Evolutionary conservation across 2,113 vertebrate genomes (phyloP), one percentile per base, ranked within the genome.

Genomic region (Melanotaenia duboulayi): DNA sequence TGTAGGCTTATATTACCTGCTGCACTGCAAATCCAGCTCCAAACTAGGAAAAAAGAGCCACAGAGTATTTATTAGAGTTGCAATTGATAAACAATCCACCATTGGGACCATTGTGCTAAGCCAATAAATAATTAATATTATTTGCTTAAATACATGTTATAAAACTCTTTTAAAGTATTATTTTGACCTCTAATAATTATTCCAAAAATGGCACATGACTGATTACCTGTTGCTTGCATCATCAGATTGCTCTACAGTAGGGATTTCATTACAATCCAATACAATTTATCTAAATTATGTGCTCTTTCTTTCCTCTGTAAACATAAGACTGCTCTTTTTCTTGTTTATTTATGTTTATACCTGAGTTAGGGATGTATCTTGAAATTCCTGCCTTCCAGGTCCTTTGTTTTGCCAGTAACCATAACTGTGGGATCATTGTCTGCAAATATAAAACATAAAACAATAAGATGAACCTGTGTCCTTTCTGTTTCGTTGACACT

Each of bases 21-120:
- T 40, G 91, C 90, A 1, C 85, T 91, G 85, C 79, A 70, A 62
- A 94, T 94, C 93, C 94, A 94, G 22, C 35, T 87, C 94, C 94
- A 94, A 22, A 94, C 94, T 94, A 71, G n/a, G n/a, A n/a, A n/a
- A 17, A 87, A 83, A 76, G 2, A 71, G 35, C 78, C 32, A 60
- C 13, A 61, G 3, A 72, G 17, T 24, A 19, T 58, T 39, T 3
- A 6, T 65, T 12, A 63, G 9, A 11, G 2, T 25, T 16, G 11
- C 17, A 67, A 7, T n/a, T 0, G 19, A 28, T 58, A 17, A 37
- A 56, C 32, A 20, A 54, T 25, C 11, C 23, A 25, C 12, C 2
- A 32, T 52, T 32, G 32, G 24, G 52, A 28, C 9, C 7, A 11
- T 25, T 4, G 25, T 2, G 5, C 19, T 19, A 4, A 2, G 11